These are phyloP conservation scores for Lochmaea crataegi DNA, from an alignment of 2,888 invertebrate genomes.

Conservation along the genomic window DNA sequence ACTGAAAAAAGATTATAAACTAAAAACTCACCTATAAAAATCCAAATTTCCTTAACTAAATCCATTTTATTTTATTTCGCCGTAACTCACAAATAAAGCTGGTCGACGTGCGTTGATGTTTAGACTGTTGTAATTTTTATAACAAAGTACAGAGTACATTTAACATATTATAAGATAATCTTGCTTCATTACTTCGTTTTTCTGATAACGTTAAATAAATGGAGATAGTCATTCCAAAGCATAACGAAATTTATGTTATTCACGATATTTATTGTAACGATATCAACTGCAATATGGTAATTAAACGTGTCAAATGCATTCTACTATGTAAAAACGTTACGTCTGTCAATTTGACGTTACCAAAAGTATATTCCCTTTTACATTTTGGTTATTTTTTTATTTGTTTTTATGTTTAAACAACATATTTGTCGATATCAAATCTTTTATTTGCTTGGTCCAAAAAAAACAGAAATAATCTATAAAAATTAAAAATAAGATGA, in stretches of 20 bases:
- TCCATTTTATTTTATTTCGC: background rate
- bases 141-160: background rate
- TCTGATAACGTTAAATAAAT: background rate
- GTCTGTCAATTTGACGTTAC: background rate
- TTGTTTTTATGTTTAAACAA: too few relatives aligned
- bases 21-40: background rate
- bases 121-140: background rate
- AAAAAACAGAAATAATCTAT: too few relatives aligned
- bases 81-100: background rate
- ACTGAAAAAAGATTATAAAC: background rate
- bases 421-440: too few relatives aligned
- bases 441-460: too few relatives aligned
- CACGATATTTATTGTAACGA: background rate
- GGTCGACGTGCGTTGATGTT: background rate
- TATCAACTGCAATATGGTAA: background rate
- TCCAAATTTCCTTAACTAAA: background rate
- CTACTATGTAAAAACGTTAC: background rate
- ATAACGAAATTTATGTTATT: background rate
- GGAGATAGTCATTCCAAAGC: background rate
- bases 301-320: background rate
- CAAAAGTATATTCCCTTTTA: too few relatives aligned
- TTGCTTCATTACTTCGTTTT: background rate
- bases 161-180: background rate
- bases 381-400: too few relatives aligned
- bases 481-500: too few relatives aligned